Conservation (phyloP, 1,140 invertebrate genomes). For the Drusus annulatus region DNA sequence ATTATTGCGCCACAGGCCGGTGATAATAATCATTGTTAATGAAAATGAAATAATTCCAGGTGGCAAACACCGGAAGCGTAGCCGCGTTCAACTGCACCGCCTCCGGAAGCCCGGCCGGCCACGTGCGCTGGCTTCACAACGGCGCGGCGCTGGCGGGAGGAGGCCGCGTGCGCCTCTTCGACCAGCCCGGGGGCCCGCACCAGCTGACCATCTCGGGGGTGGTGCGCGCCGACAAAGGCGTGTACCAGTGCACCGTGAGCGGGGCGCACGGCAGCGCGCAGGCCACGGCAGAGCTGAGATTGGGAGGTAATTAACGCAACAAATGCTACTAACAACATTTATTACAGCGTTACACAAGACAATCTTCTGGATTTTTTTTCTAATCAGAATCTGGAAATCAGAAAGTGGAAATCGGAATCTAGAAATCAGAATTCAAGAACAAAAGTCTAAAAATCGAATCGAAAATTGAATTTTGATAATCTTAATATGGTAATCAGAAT, state of each 20-base stretch:
- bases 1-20: too few species aligned
- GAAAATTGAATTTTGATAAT: too few species aligned
- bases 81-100: slow-evolving; percentile 77
- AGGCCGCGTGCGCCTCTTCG: slow-evolving; percentile 69
- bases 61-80: slow-evolving; percentile 69
- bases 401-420: too few species aligned
- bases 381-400: too few species aligned
- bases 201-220: slow-evolving; percentile 78
- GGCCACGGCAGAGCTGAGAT: slow-evolving; percentile 79
- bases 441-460: too few species aligned
- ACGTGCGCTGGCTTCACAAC: slow-evolving; percentile 83
- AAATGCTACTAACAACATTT: too few species aligned
- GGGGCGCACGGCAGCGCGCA: slow-evolving; percentile 81
- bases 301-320: slow-evolving; percentile 75
- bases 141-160: slow-evolving; percentile 76
- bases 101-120: slow-evolving; percentile 81
- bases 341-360: too few species aligned
- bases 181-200: slow-evolving; percentile 64
- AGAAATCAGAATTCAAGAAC: too few species aligned
- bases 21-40: too few species aligned
- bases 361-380: too few species aligned
- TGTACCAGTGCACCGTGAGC: slow-evolving; percentile 88
- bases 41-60: slow-evolving; percentile 59
- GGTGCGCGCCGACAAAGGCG: slow-evolving; percentile 81
- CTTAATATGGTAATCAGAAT: too few species aligned